Conservation (phyloP, 2,113 vertebrate genomes). For the Gambusia holbrooki region DNA sequence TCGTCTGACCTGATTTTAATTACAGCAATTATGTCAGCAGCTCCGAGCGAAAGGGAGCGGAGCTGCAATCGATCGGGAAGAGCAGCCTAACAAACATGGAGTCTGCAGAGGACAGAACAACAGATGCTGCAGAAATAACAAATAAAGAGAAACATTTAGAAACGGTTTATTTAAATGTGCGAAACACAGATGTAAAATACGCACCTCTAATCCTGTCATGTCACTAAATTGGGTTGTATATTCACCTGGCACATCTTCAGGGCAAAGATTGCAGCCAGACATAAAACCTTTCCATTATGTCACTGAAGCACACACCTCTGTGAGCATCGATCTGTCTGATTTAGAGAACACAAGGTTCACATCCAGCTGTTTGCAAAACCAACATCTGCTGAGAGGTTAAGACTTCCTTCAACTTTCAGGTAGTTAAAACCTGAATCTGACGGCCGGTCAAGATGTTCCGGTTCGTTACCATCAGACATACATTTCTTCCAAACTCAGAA, state of each 20-base stretch:
- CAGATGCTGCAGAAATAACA: background rate
- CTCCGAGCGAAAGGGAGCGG: conserved; percentile 1
- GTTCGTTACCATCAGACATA: no score
- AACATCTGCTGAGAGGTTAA: background rate
- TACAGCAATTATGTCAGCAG: conserved; percentile 27
- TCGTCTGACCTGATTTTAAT: conserved; percentile 54
- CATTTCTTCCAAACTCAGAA: background rate
- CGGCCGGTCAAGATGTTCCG: no score
- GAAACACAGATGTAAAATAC: background rate
- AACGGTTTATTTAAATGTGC: background rate
- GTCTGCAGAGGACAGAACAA: background rate
- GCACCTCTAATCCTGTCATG: background rate
- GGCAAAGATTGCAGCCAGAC: background rate
- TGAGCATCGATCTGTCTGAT: background rate
- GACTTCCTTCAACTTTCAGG: background rate
- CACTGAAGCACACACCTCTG: background rate
- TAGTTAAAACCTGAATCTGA: background rate
- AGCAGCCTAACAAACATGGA: conserved; percentile 23
- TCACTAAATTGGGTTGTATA: background rate
- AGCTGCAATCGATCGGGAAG: conserved; percentile 28
- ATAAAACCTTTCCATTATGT: conserved; percentile 3
- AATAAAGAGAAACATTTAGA: background rate
- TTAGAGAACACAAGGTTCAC: background rate
- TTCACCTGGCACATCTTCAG: background rate
- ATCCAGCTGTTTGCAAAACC: background rate